Evolutionary conservation across 2,797 vertebrate genomes (phyloP), one percentile per base, ranked within the genome.

Genomic region (Sebastes trivittatus): DNA sequence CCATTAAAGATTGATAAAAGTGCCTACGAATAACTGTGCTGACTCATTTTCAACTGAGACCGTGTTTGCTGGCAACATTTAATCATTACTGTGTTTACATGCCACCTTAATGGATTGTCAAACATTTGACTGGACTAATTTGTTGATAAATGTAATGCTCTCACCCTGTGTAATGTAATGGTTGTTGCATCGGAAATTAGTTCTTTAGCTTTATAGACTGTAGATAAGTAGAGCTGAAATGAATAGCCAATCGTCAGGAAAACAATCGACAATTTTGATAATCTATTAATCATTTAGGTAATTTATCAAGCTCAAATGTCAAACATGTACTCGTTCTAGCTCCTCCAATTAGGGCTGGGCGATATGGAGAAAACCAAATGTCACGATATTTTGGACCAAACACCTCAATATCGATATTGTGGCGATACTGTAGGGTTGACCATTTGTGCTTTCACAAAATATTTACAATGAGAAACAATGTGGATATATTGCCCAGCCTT

Each of bases 61-160:
- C 20, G 42, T 74, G 8, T 63, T 25, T 59, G n/a, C 52, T 42
- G 9, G 13, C 54, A 30, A 54, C 4, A 5, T 56, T 87, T 64
- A 69, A 71, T 55, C 38, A 70, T 72, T 52, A 9, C 23, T 10
- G 27, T 38, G 55, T 55, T 74, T 65, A 38, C 38, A 69, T 49
- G 11, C 18, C 14, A 55, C 49, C 16, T 36, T 74, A 76, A 80
- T 9, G 71, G 42, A 80, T 36, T 63, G 58, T 75, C 52, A 61
- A 83, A 81, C 32, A 74, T 27, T 66, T 77, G 2, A 63, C 23
- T 78, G 11, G n/a, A 64, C 27, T 65, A 49, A 76, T 38, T 46
- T 81, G 56, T 29, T 55, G 67, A 52, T 56, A 27, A 36, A 62
- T 71, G 49, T 7, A 62, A 66, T 56, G 32, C 6, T 38, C 29